Conservation (phyloP, 2,113 vertebrate species). For the Erythrolamprus reginae region DNA sequence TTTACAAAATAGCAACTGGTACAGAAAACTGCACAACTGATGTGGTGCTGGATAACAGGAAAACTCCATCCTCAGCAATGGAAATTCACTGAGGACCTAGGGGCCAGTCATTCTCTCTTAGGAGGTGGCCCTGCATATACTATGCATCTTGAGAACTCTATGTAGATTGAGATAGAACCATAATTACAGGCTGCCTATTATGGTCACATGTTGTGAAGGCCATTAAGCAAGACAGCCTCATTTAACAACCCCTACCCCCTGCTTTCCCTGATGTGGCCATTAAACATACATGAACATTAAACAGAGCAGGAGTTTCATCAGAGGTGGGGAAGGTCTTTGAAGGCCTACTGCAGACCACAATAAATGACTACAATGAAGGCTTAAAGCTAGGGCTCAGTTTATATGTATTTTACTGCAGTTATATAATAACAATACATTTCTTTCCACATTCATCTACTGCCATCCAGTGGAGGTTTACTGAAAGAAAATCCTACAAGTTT, state of each 20-base stretch:
- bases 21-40: neutral
- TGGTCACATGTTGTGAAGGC: neutral
- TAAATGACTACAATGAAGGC: neutral
- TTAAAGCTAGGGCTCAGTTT: conserved; percentile 17
- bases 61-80: neutral
- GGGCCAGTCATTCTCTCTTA: neutral
- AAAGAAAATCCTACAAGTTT: conserved; percentile 10
- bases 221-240: neutral
- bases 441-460: conserved; percentile 51
- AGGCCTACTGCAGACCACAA: neutral
- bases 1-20: neutral
- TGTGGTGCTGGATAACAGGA: neutral
- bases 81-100: neutral
- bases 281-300: neutral
- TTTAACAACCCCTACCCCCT: neutral
- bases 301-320: neutral
- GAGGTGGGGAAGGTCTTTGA: neutral
- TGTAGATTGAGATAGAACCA: neutral
- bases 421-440: neutral
- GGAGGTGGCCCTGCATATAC: neutral
- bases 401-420: neutral
- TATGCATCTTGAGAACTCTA: neutral
- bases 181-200: neutral
- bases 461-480: conserved; percentile 55
- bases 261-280: neutral